phyloP scores from a whole-genome alignment of 2,113 vertebrate genomes.

The Vulpes vulpes region DNA sequence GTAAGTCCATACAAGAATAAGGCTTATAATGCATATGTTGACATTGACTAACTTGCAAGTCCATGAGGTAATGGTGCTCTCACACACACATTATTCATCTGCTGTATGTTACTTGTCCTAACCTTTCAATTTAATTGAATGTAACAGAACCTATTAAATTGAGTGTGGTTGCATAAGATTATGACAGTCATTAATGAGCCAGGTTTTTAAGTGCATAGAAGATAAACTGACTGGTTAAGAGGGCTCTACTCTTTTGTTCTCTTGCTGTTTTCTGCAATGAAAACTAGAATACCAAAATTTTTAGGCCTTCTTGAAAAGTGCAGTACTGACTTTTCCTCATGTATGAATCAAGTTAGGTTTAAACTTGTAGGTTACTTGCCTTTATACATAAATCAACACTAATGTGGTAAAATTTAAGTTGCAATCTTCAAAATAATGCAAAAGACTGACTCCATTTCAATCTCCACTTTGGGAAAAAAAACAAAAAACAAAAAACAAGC shows the following conservation, averaged over 20 bases:
- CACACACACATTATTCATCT: background rate
- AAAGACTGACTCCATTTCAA: conserved; percentile 35
- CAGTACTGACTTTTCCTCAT: conserved; percentile 27
- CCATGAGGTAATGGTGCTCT: background rate
- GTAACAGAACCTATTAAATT: conserved; percentile 68
- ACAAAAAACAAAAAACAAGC: background rate
- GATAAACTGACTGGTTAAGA: conserved; percentile 26
- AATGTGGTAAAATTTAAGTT: conserved; percentile 46
- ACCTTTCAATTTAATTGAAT: conserved; percentile 52
- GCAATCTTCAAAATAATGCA: conserved; percentile 29
- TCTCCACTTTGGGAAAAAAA: background rate
- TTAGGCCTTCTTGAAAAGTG: conserved; percentile 38
- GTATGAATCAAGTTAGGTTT: conserved; percentile 41
- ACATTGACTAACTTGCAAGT: background rate
- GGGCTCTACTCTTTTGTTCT: conserved; percentile 36
- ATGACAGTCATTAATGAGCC: conserved; percentile 49
- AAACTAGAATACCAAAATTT: conserved; percentile 60
- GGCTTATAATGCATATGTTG: background rate
- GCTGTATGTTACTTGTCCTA: conserved; percentile 31
- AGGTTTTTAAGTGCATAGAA: conserved; percentile 59
- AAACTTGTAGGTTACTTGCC: conserved; percentile 22
- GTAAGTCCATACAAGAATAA: conserved; percentile 23
- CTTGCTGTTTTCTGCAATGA: conserved; percentile 58
- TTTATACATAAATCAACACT: conserved; percentile 49
- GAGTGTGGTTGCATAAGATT: conserved; percentile 15